These are phyloP conservation scores for Taxidea taxus DNA, from an alignment of 2,113 vertebrate species.

Conservation along the genomic window DNA sequence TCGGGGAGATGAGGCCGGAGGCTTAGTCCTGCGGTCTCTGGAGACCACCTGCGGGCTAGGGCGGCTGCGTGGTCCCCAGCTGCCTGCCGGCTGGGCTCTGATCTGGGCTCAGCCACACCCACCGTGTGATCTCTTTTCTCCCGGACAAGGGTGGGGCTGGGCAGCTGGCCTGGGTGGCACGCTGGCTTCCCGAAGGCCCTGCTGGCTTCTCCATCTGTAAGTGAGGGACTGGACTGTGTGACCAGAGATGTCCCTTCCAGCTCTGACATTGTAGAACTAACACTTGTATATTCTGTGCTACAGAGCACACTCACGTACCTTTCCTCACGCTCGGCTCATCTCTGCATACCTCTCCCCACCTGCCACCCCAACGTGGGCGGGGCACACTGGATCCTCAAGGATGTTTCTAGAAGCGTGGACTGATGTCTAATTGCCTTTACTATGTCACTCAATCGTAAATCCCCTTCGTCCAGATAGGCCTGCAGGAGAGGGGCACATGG, in stretches of 20 bases:
- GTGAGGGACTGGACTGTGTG: background rate
- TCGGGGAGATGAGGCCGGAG: rapidly evolving
- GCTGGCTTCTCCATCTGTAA: background rate
- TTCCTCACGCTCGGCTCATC: background rate
- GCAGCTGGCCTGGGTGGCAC: background rate
- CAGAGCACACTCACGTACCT: background rate
- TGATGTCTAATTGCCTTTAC: background rate
- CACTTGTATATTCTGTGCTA: background rate
- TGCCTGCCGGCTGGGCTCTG: background rate
- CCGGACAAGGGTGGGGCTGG: background rate
- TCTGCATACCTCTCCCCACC: background rate
- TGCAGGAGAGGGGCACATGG: rapidly evolving
- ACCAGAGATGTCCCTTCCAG: background rate
- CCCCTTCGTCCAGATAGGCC: background rate
- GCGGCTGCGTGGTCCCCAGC: background rate
- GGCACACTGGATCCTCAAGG: background rate
- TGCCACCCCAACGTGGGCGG: rapidly evolving
- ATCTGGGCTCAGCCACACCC: background rate
- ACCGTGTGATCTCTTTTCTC: background rate
- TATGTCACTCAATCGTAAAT: background rate
- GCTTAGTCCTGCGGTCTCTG: background rate
- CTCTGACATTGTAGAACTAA: background rate
- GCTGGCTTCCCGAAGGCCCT: background rate
- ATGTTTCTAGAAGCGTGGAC: background rate
- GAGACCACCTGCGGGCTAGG: background rate